These are phyloP conservation scores for Lasaia peninsularis DNA, from an alignment of 1,140 invertebrate species.

Conservation along the genomic window DNA sequence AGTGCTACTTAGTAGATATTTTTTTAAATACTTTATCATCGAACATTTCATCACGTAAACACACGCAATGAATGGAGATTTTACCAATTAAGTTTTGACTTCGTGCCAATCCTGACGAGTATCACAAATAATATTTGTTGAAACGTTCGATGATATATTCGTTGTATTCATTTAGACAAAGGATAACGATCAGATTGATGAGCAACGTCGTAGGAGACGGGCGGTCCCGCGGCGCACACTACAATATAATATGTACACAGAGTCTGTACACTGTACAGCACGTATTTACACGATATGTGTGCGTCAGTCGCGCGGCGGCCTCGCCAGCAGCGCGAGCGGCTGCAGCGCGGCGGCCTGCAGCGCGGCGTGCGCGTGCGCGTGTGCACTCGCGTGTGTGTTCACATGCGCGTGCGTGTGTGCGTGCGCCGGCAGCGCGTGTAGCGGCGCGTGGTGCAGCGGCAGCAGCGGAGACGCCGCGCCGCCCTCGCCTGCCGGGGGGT, in stretches of 20 bases:
- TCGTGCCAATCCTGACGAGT: no score
- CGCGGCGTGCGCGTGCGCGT: conserved; percentile 35
- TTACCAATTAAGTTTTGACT: no score
- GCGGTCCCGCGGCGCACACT: conserved; percentile 21
- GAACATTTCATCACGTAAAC: no score
- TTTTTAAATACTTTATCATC: no score
- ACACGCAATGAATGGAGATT: no score
- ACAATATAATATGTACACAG: conserved; percentile 33
- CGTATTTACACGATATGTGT: conserved; percentile 45
- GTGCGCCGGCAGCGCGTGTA: conserved; percentile 27
- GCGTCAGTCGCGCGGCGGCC: conserved; percentile 61
- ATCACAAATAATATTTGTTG: no score
- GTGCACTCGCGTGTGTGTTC: conserved; percentile 24
- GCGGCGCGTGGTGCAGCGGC: conserved; percentile 19
- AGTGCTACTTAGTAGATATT: not conserved
- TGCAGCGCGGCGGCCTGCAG: conserved; percentile 50
- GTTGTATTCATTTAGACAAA: not conserved
- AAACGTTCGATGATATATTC: not conserved
- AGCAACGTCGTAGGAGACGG: not conserved
- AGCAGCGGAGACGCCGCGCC: conserved; percentile 31
- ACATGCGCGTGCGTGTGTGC: conserved; percentile 37
- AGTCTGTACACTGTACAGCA: conserved; percentile 35
- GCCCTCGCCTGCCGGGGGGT: conserved; percentile 60
- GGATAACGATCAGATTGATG: no score
- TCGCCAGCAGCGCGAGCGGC: conserved; percentile 61